phyloP scores from a whole-genome alignment of 2,113 vertebrate genomes.

The Motacilla alba region DNA sequence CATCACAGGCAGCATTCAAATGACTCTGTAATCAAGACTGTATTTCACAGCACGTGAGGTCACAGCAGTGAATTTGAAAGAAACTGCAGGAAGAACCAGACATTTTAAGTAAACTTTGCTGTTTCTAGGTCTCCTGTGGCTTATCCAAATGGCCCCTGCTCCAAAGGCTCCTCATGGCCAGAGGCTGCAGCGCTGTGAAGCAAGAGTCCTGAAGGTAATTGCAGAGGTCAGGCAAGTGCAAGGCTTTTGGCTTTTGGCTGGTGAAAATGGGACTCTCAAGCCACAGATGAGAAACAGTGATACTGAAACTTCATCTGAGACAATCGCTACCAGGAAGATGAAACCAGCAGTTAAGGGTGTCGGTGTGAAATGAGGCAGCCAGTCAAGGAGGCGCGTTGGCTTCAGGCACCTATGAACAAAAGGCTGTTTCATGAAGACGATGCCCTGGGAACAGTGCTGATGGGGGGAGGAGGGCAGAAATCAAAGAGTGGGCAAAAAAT shows the following conservation, averaged over 20 bases:
- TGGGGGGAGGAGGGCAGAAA: slow-evolving; percentile 39
- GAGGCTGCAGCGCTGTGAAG: neutral
- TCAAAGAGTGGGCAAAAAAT: slow-evolving; percentile 36
- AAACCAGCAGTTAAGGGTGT: slow-evolving; percentile 57
- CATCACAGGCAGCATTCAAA: neutral
- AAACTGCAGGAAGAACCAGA: neutral
- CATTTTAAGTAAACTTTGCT: neutral
- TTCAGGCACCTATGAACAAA: slow-evolving; percentile 46
- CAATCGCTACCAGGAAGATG: slow-evolving; percentile 43
- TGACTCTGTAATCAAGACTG: neutral
- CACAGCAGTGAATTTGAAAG: neutral
- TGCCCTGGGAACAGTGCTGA: slow-evolving; percentile 24
- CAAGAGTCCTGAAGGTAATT: neutral
- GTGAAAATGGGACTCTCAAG: neutral
- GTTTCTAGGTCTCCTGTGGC: neutral
- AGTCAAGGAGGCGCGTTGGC: neutral
- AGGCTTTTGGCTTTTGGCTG: slow-evolving; percentile 29
- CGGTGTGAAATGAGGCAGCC: slow-evolving; percentile 4
- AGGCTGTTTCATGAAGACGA: slow-evolving; percentile 2
- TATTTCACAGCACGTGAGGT: neutral
- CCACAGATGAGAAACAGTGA: slow-evolving; percentile 39
- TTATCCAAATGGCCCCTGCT: neutral
- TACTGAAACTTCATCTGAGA: slow-evolving; percentile 51
- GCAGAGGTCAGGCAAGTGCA: slow-evolving; percentile 35
- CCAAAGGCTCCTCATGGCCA: neutral